These are phyloP conservation scores for Pempheris klunzingeri DNA, from an alignment of 2,797 vertebrate genomes.

Conservation along the genomic window DNA sequence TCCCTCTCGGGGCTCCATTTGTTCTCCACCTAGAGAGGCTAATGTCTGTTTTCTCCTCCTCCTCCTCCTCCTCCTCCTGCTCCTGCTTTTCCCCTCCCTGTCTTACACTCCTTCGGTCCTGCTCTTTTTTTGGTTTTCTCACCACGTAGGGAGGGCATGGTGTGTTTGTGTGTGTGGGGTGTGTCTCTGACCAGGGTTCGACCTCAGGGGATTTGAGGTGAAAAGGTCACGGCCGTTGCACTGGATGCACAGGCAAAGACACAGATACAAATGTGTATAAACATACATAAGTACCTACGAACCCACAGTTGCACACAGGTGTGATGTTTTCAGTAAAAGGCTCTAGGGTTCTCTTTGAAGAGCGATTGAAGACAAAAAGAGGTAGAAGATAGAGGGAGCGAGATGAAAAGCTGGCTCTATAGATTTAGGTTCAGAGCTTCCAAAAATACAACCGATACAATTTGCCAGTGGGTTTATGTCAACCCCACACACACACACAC, in stretches of 20 bases:
- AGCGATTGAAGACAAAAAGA: conserved; percentile 71
- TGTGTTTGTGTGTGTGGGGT: conserved; percentile 27
- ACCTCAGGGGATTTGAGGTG: conserved; percentile 73
- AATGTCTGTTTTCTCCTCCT: conserved; percentile 80
- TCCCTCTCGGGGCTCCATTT: conserved; percentile 87
- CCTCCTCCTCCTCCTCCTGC: conserved; percentile 48
- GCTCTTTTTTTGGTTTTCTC: conserved; percentile 40
- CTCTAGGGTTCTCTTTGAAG: conserved; percentile 78
- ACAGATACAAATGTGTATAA: conserved; percentile 31
- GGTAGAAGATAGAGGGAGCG: conserved; percentile 63
- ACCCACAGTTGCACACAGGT: conserved; percentile 62
- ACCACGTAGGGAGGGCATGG: conserved; percentile 5
- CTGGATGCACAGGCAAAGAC: conserved; percentile 35
- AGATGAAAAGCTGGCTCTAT: conserved; percentile 75
- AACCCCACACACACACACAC: conserved; percentile 50
- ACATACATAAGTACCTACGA: conserved; percentile 34
- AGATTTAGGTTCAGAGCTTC: conserved; percentile 80
- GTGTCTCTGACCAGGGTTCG: conserved; percentile 71
- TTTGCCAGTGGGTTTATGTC: conserved; percentile 78
- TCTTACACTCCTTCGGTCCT: conserved; percentile 64
- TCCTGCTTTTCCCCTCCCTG: conserved; percentile 44
- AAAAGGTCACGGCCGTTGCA: conserved; percentile 68
- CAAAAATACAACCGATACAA: conserved; percentile 78
- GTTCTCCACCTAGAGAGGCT: conserved; percentile 78
- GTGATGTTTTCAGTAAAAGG: conserved; percentile 58